Evolutionary conservation across 2,113 vertebrate species (phyloP).

Genomic region (Halichoeres trimaculatus): DNA sequence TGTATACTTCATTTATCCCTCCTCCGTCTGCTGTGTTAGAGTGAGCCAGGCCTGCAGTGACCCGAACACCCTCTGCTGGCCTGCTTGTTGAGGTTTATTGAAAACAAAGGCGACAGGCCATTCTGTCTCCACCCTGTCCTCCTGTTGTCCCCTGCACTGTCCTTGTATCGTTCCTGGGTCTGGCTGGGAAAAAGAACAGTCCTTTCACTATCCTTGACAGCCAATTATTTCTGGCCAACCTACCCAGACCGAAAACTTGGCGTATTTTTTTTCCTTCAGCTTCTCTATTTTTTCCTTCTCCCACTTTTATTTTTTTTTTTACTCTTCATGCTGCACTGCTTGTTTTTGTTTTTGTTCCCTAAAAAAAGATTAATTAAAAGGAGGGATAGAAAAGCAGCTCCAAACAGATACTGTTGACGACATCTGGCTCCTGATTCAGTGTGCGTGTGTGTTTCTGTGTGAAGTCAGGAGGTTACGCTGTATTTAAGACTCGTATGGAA

Average conservation of each 20-base stretch:
- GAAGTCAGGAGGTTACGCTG: conserved; percentile 23
- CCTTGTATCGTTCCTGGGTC: conserved; percentile 70
- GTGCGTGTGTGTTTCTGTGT: conserved; percentile 8
- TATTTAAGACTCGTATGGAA: conserved; percentile 19
- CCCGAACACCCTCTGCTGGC: conserved; percentile 50
- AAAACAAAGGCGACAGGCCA: conserved; percentile 74
- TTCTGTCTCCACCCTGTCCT: conserved; percentile 73
- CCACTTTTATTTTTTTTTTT: conserved; percentile 10
- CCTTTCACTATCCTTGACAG: conserved; percentile 75
- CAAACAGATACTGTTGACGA: conserved; percentile 48
- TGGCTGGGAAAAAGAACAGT: conserved; percentile 70
- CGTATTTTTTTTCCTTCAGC: conserved; percentile 47
- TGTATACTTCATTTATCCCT: conserved; percentile 49
- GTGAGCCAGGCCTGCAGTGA: conserved; percentile 46
- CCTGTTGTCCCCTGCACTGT: conserved; percentile 67
- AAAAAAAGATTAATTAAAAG: conserved; percentile 73
- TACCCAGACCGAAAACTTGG: conserved; percentile 74
- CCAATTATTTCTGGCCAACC: conserved; percentile 83
- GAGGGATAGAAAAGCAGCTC: conserved; percentile 41
- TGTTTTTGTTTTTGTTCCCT: conserved; percentile 65
- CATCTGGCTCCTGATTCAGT: conserved; percentile 46
- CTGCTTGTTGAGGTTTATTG: conserved; percentile 71
- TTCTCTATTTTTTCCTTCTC: conserved; percentile 46
- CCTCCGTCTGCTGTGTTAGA: conserved; percentile 27
- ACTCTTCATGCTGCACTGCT: conserved; percentile 52